Evolutionary conservation across 1,140 invertebrate genomes (phyloP), one percentile per base, ranked within the genome.

Genomic region (Lordiphosa stackelbergi): DNA sequence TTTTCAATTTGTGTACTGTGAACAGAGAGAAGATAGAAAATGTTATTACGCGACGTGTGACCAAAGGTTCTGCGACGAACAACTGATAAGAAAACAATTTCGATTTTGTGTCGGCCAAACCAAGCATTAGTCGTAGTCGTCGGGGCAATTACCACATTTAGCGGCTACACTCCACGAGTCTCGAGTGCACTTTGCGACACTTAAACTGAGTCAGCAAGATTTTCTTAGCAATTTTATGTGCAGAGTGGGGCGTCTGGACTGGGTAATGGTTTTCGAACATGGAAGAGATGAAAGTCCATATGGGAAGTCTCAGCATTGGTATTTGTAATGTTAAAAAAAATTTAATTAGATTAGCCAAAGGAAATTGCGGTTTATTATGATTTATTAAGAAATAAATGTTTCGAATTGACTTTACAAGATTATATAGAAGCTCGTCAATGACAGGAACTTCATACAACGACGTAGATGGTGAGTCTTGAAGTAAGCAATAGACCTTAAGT

Each of bases 171-270:
- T 59, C 42, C 43, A 46, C 11, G 40, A 42, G 61, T 28, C 35
- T 54, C 34, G 59, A 78, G 74, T 73, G 69, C 69, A 78, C 69
- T 65, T 68, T 72, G 57, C 53, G 59, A 56, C 37, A 78, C 65
- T 69, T 40, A 22, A 55, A 35, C 71, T 75, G 73, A 75, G 68
- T 75, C 73, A 75, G 73, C 73, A 77, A 59, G 53, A 62, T 66
- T 56, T 65, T 48, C 9, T 6, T 13, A 5, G 36, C 28, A 31
- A 8, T 5, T 22, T 37, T 57, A 36, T 42, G 19, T 28, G 11
- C 31, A 11, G 28, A 41, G 12, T 2, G 24, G 42, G 22, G 24
- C 9, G 28, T 31, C 12, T 31, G 2, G 3, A 12, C 12, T 28
- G 1, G 6, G 5, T 45, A 4, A 45, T 5, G 24, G 22, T 31